phyloP scores from a whole-genome alignment of 2,888 invertebrate species.

The Mechanitis messenoides region DNA sequence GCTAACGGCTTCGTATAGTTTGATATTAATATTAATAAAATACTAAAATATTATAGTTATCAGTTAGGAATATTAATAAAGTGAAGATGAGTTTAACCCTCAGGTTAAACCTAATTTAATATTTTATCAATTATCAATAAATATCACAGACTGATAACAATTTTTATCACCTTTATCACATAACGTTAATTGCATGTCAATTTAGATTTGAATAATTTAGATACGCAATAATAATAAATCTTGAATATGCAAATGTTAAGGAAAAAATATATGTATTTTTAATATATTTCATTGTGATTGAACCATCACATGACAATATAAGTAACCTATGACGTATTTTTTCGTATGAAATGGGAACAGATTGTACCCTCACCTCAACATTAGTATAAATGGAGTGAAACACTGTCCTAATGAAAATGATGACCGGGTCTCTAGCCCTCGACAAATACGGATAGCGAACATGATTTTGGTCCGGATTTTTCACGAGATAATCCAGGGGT shows the following conservation, averaged over 20 bases:
- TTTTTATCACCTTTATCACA: too few relatives aligned
- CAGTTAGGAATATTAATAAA: too few relatives aligned
- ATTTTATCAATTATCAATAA: too few relatives aligned
- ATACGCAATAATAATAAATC: too few relatives aligned
- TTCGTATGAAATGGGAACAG: constrained; percentile 14
- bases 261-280: too few relatives aligned
- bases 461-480: constrained; percentile 38
- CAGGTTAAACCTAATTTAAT: not conserved
- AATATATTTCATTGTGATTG: too few relatives aligned
- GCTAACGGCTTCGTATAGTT: constrained; percentile 17
- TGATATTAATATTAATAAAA: constrained; percentile 16
- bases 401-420: constrained; percentile 59
- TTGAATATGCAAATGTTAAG: too few relatives aligned
- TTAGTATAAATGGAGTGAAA: constrained; percentile 58
- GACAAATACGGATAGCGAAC: constrained; percentile 53
- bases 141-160: too few relatives aligned
- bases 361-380: constrained; percentile 43
- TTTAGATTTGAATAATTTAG: too few relatives aligned
- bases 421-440: constrained; percentile 44
- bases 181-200: too few relatives aligned
- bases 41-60: constrained; percentile 5
- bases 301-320: too few relatives aligned
- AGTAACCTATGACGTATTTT: constrained; percentile 1
- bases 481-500: constrained; percentile 35
- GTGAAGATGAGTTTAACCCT: not conserved